Base-by-base conservation (phyloP, 2,113 vertebrate genomes). In the Noturus placidus region DNA sequence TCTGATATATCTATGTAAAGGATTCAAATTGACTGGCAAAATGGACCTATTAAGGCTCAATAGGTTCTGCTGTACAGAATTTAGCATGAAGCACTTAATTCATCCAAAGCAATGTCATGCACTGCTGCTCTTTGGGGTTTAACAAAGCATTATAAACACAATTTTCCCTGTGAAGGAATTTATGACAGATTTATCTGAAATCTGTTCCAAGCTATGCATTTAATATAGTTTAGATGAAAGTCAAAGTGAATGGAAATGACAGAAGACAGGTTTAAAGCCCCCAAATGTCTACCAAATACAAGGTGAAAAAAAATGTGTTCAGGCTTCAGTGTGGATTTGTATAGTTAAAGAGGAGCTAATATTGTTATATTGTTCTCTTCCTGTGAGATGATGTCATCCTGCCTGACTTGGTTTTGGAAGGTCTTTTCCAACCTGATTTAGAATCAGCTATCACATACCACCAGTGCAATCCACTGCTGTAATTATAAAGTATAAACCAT, bases 211-310 rank as follows among this genome's bases (percentile, higher is more conserved):
- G 76, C 63, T 88, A 70, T 63, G 78, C 65, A 82, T 74, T 86
- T 30, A 46, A 59, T 74, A 88, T 57, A 89, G 19, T 80, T 89
- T 86, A 30, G 69, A 90, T 91, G 86, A 91, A 85, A 89, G 82
- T 89, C 87, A 85, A 88, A 87, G 61, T 88, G 84, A 87, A 65
- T 89, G 38, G 59, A 80, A 88, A 91, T 83, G 76, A 90, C 33
- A 90, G 87, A 61, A 78, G 42, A 89, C 84, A 84, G 90, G 86
- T 74, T 77, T 87, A 86, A 77, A 89, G 81, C 90, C 85, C 85
- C 88, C 76, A 93, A 93, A 93, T 91, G 91, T 93, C 91, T 92
- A 92, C 63, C 83, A 72, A 80, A 80, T 61, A 70, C 30, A 88
- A 30, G 42, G 30, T 67, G 54, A 27, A 25, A 59, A n/a, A 57